These are phyloP conservation scores for Trypoxylus dichotomus DNA, from an alignment of 1,140 invertebrate species.

Conservation along the genomic window DNA sequence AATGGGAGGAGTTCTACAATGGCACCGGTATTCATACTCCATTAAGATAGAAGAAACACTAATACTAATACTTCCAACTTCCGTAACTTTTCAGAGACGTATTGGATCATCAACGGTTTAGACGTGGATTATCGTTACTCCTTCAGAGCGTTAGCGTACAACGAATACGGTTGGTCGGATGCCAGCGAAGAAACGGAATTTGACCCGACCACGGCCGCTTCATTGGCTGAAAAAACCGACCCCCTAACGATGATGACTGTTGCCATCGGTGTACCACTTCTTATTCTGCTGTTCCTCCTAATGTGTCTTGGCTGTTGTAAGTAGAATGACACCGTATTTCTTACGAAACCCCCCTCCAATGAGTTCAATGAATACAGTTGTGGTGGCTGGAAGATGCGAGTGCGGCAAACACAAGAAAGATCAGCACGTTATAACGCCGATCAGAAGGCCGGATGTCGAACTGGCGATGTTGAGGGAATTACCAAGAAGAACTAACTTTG, in stretches of 20 bases:
- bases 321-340: not conserved
- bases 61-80: not conserved
- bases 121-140: conserved; percentile 62
- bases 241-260: conserved; percentile 61
- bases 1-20: conserved; percentile 78
- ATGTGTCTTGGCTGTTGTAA: conserved; percentile 54
- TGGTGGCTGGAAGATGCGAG: conserved; percentile 38
- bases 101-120: conserved; percentile 76
- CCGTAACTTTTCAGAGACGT: conserved; percentile 59
- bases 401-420: conserved; percentile 61
- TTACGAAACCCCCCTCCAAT: not conserved
- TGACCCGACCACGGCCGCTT: conserved; percentile 59
- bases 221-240: conserved; percentile 61
- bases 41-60: not conserved
- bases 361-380: too few relatives aligned
- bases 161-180: conserved; percentile 79
- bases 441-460: conserved; percentile 72
- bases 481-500: conserved; percentile 68
- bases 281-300: conserved; percentile 54
- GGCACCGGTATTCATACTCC: conserved; percentile 61
- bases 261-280: conserved; percentile 59
- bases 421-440: conserved; percentile 50
- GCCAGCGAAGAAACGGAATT: conserved; percentile 62
- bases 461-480: conserved; percentile 85
- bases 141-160: conserved; percentile 78